Evolutionary conservation across 2,888 invertebrate species (phyloP), one percentile per base, ranked within the genome.

Genomic region (Pyrgus malvae): DNA sequence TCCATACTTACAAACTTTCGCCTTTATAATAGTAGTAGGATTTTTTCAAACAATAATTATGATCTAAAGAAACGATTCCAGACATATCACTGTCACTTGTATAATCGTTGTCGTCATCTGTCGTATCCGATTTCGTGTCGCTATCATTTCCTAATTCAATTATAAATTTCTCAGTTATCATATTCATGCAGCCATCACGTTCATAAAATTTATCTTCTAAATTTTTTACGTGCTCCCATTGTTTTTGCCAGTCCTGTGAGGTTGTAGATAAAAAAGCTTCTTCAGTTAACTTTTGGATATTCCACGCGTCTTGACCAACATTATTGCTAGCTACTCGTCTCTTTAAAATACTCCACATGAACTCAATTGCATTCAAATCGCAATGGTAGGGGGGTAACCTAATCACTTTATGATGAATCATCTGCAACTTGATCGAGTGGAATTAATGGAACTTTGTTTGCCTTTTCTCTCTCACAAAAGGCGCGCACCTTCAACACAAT

Each of bases 271-370:
- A 37, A 62, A 64, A 62, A 33, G 58, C 60, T 23, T 61, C 56
- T 61, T 60, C 56, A 4, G 33, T 50, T 23, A 42, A n/a, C 8
- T 51, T 21, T 23, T 35, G 12, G 33, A 48, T 51, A 51, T 56
- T 44, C 38, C 51, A 56, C 27, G 60, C 37, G 44, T 51, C 55
- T 53, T 60, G 56, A 16, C 48, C 56, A 7, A 62, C 58, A 44
- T 62, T 62, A 55, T 59, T 62, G 23, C 58, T 64, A 9, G 65
- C 63, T 21, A 66, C 49, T 25, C 50, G 48, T 58, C 56, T 57
- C 21, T 62, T 66, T 38, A 60, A 62, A 31, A n/a, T n/a, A 27
- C 60, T 58, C 64, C 58, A 64, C 14, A 63, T 62, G 31, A 55
- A 41, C 48, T 64, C 58, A 11, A 63, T 63, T 17, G 61, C 51